Percentiles rank a stretch among this genome's conserved stretches.
Evolutionary conservation across 1,140 invertebrate species (phyloP).

Genomic region (Chironomus tepperi): DNA sequence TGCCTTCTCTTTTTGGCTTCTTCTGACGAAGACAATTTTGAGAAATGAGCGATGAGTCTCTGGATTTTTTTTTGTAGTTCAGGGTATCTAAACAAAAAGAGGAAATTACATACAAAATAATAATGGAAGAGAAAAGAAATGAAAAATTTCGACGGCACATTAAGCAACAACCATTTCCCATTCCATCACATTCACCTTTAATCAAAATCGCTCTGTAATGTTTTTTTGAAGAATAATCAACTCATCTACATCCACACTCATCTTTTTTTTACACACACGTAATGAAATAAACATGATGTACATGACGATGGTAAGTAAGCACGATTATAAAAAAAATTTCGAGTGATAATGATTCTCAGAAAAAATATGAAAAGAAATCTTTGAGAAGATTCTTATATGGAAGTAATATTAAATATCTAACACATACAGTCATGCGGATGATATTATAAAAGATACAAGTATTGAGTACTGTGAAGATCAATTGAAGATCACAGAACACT

Average conservation of each 20-base stretch:
- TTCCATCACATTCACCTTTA: not conserved
- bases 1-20: too few relatives aligned
- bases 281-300: not conserved
- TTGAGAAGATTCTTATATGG: too few relatives aligned
- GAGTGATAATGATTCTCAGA: constrained; percentile 19
- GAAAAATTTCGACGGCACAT: not conserved
- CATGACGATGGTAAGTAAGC: too few relatives aligned
- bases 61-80: too few relatives aligned
- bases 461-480: constrained; percentile 20
- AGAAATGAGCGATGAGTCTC: too few relatives aligned
- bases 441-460: not conserved
- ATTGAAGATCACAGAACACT: constrained; percentile 20
- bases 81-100: not conserved
- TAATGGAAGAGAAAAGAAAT: constrained; percentile 1
- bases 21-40: too few relatives aligned
- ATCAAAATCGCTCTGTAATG: constrained; percentile 13
- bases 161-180: constrained; percentile 11
- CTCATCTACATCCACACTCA: not conserved
- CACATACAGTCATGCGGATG: not conserved
- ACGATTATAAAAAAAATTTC: not conserved
- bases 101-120: not conserved
- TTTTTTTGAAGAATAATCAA: not conserved
- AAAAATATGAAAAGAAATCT: not conserved
- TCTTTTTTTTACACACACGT: not conserved
- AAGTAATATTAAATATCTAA: constrained; percentile 1